Evolutionary conservation across 2,888 invertebrate genomes (phyloP).

Genomic region (Patella caerulea): DNA sequence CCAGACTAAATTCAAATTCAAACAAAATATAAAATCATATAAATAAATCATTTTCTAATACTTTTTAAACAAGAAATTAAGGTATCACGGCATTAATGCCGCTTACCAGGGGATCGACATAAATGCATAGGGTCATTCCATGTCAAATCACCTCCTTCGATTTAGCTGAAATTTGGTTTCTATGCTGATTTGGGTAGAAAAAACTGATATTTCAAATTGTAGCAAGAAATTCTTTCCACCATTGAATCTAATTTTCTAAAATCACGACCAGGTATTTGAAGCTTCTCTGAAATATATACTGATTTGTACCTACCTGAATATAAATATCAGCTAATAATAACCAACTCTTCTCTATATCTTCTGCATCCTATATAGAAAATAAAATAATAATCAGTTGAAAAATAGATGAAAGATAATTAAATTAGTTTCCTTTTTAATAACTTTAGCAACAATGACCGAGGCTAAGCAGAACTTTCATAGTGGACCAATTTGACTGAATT

Average conservation of each 20-base stretch:
- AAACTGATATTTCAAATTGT: too few relatives aligned
- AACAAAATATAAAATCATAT: background rate
- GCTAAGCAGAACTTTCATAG: too few relatives aligned
- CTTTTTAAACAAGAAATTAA: too few relatives aligned
- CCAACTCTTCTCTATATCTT: conserved; percentile 96
- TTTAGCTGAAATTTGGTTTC: background rate
- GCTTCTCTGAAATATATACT: too few relatives aligned
- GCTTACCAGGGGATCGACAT: too few relatives aligned
- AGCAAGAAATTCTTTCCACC: too few relatives aligned
- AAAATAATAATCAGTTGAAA: background rate
- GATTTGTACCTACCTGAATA: conserved; percentile 46
- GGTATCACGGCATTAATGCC: too few relatives aligned
- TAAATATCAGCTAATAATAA: conserved; percentile 90
- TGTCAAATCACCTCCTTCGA: background rate
- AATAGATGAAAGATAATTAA: conserved; percentile 1
- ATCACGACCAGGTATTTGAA: too few relatives aligned
- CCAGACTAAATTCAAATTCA: conserved; percentile 73
- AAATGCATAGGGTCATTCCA: background rate
- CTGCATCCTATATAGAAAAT: conserved; percentile 79
- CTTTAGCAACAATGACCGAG: too few relatives aligned
- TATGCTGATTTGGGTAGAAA: too few relatives aligned
- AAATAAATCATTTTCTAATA: background rate
- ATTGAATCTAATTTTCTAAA: too few relatives aligned
- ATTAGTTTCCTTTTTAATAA: background rate
- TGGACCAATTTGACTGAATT: too few relatives aligned